These are phyloP conservation scores for Ailurus styani DNA, from an alignment of 2,113 vertebrate genomes.

Conservation along the genomic window DNA sequence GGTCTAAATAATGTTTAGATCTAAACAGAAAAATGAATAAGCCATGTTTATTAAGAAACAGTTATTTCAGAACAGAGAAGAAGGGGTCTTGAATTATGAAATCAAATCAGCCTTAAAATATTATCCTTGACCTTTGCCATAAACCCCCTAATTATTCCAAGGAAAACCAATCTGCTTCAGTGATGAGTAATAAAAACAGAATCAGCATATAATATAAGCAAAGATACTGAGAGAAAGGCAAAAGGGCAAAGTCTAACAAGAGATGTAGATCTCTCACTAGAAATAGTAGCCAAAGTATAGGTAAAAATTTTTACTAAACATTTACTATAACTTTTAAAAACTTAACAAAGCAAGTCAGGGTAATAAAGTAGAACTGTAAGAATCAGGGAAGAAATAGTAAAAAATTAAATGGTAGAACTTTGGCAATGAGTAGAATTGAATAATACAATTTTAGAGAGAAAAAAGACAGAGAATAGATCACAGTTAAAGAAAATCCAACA, in stretches of 20 bases:
- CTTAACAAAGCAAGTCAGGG: neutral
- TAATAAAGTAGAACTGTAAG: neutral
- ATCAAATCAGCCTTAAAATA: neutral
- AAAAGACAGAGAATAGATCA: neutral
- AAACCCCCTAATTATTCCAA: neutral
- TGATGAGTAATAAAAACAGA: neutral
- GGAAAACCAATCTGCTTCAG: neutral
- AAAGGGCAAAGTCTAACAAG: neutral
- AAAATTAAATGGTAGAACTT: neutral
- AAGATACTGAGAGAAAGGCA: neutral
- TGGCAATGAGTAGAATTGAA: neutral
- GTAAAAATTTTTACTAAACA: neutral
- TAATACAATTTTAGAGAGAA: neutral
- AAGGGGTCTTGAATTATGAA: neutral
- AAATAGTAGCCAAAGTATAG: neutral
- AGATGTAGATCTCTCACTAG: neutral
- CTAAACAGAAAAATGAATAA: neutral
- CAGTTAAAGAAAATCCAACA: neutral
- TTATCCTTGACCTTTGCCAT: neutral
- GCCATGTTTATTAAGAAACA: no score
- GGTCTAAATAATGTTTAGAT: neutral
- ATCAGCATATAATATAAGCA: neutral
- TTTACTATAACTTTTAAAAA: neutral
- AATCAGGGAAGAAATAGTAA: neutral
- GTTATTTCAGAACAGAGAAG: neutral